phyloP scores from a whole-genome alignment of 1,140 invertebrate species.

The Lethocerus indicus region DNA sequence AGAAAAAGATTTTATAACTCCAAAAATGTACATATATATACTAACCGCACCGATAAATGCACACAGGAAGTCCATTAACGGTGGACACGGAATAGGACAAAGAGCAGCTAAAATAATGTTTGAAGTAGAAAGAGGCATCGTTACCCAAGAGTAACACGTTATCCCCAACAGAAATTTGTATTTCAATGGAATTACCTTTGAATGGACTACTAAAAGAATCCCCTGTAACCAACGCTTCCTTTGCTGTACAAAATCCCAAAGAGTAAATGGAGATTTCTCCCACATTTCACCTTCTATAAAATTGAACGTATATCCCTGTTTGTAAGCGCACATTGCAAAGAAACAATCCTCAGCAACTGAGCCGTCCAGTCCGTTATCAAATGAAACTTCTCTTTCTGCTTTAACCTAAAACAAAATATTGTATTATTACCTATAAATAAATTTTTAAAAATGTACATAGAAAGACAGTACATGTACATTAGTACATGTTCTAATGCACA shows the following conservation, averaged over 20 bases:
- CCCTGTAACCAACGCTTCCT: constrained; percentile 93
- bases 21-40: constrained; percentile 93
- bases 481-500: too few species aligned
- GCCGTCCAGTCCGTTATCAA: constrained; percentile 88
- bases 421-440: not conserved
- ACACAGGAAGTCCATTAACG: constrained; percentile 65
- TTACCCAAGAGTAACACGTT: constrained; percentile 91
- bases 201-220: constrained; percentile 86
- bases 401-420: constrained; percentile 46
- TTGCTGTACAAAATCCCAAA: constrained; percentile 90
- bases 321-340: constrained; percentile 86
- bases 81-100: constrained; percentile 74
- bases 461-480: too few species aligned
- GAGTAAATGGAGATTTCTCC: constrained; percentile 91
- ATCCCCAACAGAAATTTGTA: constrained; percentile 73
- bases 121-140: constrained; percentile 78
- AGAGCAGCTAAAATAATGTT: constrained; percentile 69
- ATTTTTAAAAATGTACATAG: not conserved
- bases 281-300: constrained; percentile 96
- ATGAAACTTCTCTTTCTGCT: constrained; percentile 79
- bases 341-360: constrained; percentile 96
- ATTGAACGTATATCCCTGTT: constrained; percentile 71
- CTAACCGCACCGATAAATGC: constrained; percentile 82
- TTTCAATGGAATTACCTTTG: constrained; percentile 59
- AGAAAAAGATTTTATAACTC: constrained; percentile 87